These are phyloP conservation scores for Florisuga fusca DNA, from an alignment of 2,797 vertebrate genomes.

Conservation along the genomic window DNA sequence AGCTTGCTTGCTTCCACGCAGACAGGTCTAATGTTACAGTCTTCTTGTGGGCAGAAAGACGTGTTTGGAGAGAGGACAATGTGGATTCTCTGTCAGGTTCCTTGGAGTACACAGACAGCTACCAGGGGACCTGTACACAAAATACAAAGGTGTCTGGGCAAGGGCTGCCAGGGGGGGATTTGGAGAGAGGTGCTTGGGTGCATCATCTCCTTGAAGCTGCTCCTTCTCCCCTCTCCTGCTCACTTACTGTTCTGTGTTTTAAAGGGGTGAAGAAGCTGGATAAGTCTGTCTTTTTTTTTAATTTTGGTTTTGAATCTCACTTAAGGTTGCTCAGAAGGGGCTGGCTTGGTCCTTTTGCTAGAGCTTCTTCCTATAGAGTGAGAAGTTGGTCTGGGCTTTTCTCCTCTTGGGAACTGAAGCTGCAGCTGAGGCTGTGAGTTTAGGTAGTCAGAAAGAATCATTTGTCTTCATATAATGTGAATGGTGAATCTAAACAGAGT, in stretches of 20 bases:
- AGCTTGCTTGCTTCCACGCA: background rate
- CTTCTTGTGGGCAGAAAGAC: background rate
- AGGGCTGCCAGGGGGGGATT: background rate
- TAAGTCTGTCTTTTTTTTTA: background rate
- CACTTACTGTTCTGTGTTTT: background rate
- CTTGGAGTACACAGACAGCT: background rate
- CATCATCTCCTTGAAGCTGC: background rate
- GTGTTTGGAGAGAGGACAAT: background rate
- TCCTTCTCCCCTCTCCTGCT: background rate
- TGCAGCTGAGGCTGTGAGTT: background rate
- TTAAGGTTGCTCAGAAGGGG: background rate
- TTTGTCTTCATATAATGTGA: conserved; percentile 34
- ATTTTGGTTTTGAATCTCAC: background rate
- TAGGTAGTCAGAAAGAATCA: conserved; percentile 9
- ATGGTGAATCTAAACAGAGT: background rate
- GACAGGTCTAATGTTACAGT: rapidly evolving
- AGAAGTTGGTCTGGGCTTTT: background rate
- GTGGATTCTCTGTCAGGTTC: background rate
- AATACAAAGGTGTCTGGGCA: background rate
- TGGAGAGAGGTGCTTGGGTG: background rate
- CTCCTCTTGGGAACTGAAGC: background rate
- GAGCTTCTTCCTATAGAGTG: background rate
- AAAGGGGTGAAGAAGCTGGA: background rate
- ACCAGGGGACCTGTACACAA: rapidly evolving
- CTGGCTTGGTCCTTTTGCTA: background rate